phyloP scores from a whole-genome alignment of 1,140 invertebrate species.

The Apis florea region DNA sequence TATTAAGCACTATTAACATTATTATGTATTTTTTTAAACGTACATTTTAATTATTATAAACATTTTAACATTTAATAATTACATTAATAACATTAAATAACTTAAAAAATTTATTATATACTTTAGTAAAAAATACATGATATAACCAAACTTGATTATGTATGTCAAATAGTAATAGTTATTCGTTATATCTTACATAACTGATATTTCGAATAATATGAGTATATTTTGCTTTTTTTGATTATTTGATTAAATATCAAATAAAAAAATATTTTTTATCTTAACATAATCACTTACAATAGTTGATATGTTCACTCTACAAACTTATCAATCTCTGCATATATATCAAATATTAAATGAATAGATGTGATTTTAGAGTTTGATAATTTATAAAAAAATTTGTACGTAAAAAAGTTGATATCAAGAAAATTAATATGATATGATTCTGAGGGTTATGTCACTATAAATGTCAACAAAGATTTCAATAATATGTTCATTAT shows the following conservation, averaged over 20 bases:
- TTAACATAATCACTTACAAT: constrained; percentile 30
- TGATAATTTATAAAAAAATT: neutral
- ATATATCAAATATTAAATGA: constrained; percentile 16
- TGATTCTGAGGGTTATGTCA: constrained; percentile 33
- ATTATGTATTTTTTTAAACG: neutral
- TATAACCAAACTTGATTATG: neutral
- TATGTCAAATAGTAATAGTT: neutral
- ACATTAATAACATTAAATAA: neutral
- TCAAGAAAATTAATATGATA: neutral
- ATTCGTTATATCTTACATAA: neutral
- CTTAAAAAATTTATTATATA: neutral
- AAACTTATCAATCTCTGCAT: constrained; percentile 9
- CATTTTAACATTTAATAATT: neutral
- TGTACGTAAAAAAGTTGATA: neutral
- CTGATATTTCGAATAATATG: neutral
- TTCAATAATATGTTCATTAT: constrained; percentile 9
- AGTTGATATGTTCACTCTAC: constrained; percentile 6
- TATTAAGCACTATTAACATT: neutral
- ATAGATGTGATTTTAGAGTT: neutral
- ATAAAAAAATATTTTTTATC: neutral
- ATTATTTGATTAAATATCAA: too few species aligned
- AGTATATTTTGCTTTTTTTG: neutral
- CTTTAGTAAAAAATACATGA: neutral
- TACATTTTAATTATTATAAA: neutral
- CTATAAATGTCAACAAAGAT: constrained; percentile 37